These are phyloP conservation scores for Connochaetes taurinus DNA, from an alignment of 2,113 vertebrate genomes.

Conservation along the genomic window DNA sequence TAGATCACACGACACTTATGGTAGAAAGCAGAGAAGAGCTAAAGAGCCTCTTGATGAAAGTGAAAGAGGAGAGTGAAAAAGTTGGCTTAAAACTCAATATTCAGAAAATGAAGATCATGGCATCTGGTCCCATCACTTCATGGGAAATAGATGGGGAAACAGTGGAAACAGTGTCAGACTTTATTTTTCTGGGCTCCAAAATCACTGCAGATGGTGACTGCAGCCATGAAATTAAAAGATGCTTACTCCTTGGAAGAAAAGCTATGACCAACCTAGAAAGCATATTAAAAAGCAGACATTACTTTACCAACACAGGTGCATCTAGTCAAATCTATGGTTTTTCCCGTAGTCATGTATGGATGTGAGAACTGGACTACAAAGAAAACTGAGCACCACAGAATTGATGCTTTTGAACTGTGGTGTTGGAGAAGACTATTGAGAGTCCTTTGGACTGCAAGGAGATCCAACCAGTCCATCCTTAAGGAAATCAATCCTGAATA, in stretches of 20 bases:
- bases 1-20: neutral
- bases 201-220: neutral
- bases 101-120: neutral
- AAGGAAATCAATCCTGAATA: neutral
- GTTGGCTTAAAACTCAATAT: neutral
- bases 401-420: neutral
- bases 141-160: neutral
- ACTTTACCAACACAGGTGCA: neutral
- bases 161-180: neutral
- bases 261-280: neutral
- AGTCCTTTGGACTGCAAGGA: neutral
- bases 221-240: neutral
- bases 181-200: neutral
- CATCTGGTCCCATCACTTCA: neutral
- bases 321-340: neutral
- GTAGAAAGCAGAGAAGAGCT: neutral
- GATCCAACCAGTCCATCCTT: neutral
- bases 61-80: neutral
- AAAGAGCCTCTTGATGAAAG: neutral
- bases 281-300: neutral
- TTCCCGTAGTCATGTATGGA: neutral
- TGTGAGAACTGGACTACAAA: neutral
- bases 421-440: neutral
- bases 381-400: neutral
- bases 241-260: neutral